Base-by-base conservation (phyloP, 2,113 vertebrate genomes). In the Brienomyrus longianalis region DNA sequence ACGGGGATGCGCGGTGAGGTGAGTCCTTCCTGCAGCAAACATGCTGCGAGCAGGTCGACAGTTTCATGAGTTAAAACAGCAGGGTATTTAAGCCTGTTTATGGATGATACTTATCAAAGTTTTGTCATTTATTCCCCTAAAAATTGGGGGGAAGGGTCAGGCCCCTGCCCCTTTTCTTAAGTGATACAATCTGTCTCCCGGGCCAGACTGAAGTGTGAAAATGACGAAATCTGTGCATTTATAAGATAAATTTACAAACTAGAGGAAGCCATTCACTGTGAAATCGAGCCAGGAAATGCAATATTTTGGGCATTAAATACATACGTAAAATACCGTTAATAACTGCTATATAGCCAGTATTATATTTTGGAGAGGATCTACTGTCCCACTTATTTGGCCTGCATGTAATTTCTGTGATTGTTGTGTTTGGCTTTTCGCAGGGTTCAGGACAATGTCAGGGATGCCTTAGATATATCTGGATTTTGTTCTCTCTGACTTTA, bases 1-100 rank as follows among this genome's bases (percentile, higher is more conserved):
- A 1, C 17, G 17, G 52, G 19, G 52, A 21, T 56, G 1, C 52
- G 17, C 51, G 13, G 52, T 5, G 52, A 19, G 52, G 52, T 15
- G 17, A 54, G 15, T 54, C 52, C 52, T 54, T 19, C 52, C 90
- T 93, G 91, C 90, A 91, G 90, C 89, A 91, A 92, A 90, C 83
- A 88, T 27, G 83, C 89, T 21, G 52, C 21, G 5, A 21, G 19
- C 5, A 56, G 17, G 19, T 56, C 52, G 1, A 2, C 15, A 56
- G 19, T 56, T 56, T 21, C 52, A 21, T 6, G 52, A 56, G 52
- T 56, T 56, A 1, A 56, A 56, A 56, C 17, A 56, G 17, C 17
- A 56, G 17, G 52, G 19, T 56, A 56, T 6, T 19, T 54, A 54
- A 56, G 17, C 17, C 19, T 19, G 19, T 56, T 56, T 56, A 56